Evolutionary conservation across 2,888 invertebrate genomes (phyloP).

Genomic region (Baronia brevicornis): DNA sequence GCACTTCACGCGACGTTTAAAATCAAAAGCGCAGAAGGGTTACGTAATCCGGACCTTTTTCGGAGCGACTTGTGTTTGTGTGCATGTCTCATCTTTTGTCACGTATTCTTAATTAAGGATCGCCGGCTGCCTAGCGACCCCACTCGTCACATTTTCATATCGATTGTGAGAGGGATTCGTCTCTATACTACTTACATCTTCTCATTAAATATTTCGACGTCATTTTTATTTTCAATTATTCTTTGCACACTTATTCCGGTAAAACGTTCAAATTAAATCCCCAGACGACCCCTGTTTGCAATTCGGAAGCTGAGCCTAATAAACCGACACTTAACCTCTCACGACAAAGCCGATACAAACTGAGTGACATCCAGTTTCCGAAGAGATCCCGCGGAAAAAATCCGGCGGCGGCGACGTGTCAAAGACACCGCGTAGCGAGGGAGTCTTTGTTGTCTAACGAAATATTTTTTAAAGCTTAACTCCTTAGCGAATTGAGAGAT

Average conservation of each 20-base stretch:
- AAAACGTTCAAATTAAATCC: conserved; percentile 47
- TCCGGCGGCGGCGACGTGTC: conserved; percentile 67
- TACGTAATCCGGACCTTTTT: conserved; percentile 74
- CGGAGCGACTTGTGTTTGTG: conserved; percentile 62
- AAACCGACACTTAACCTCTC: conserved; percentile 72
- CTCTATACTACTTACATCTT: conserved; percentile 33
- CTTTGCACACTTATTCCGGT: conserved; percentile 34
- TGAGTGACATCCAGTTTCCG: conserved; percentile 70
- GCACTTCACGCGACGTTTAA: conserved; percentile 70
- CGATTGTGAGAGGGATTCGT: conserved; percentile 53
- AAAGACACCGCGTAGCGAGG: conserved; percentile 72
- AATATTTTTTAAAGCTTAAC: conserved; percentile 76
- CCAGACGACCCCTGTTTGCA: conserved; percentile 64
- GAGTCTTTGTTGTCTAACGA: conserved; percentile 69
- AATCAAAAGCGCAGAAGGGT: conserved; percentile 75
- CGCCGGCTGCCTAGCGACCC: conserved; percentile 59
- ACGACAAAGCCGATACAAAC: conserved; percentile 73
- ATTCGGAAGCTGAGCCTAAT: conserved; percentile 69
- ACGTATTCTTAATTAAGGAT: conserved; percentile 76
- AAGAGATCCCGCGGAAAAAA: conserved; percentile 71
- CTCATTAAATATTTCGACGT: conserved; percentile 39
- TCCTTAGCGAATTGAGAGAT: conserved; percentile 77
- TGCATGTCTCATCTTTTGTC: conserved; percentile 75
- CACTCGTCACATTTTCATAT: conserved; percentile 66
- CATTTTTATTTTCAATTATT: conserved; percentile 20